A percentile compares a stretch with the other conserved stretches of the same genome.
Conservation (phyloP, 2,888 invertebrate genomes). For the Acronicta leporina region DNA sequence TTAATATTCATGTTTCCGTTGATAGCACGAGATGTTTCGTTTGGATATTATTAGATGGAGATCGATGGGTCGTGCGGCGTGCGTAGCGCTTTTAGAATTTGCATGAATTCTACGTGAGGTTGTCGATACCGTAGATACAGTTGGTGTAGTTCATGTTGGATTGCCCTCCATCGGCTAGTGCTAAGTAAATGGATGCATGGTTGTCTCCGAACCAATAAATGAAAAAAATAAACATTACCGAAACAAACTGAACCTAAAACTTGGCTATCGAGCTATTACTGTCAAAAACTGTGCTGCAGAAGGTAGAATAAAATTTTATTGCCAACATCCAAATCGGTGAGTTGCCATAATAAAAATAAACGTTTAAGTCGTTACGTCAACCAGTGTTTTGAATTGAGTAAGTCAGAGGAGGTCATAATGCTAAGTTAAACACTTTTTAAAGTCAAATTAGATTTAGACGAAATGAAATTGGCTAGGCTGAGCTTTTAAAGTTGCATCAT, state of each 20-base stretch:
- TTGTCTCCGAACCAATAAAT: constrained; percentile 9
- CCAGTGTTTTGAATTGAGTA: constrained; percentile 58
- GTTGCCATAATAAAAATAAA: constrained; percentile 64
- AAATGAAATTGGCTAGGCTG: constrained; percentile 40
- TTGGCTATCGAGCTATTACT: constrained; percentile 53
- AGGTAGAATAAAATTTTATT: constrained; percentile 57
- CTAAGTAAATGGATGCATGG: constrained; percentile 21
- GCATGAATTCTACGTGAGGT: constrained; percentile 43
- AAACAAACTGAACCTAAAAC: constrained; percentile 49
- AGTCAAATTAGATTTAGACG: constrained; percentile 54
- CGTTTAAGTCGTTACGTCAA: constrained; percentile 59
- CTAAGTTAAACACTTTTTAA: constrained; percentile 61
- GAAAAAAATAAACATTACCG: constrained; percentile 15
- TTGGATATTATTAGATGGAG: constrained; percentile 49
- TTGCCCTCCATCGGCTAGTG: constrained; percentile 17
- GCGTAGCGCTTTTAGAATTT: constrained; percentile 50
- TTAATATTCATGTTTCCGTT: constrained; percentile 49
- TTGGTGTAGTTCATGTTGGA: constrained; percentile 27
- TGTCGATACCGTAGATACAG: constrained; percentile 26
- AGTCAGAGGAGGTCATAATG: constrained; percentile 57
- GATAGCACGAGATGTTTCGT: constrained; percentile 46
- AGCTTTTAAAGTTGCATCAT: constrained; percentile 58
- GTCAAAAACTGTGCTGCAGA: constrained; percentile 55
- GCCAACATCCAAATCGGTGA: constrained; percentile 54
- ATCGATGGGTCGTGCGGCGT: constrained; percentile 24